These are phyloP conservation scores for Scytalopus superciliaris DNA, from an alignment of 2,113 vertebrate species.

Conservation along the genomic window DNA sequence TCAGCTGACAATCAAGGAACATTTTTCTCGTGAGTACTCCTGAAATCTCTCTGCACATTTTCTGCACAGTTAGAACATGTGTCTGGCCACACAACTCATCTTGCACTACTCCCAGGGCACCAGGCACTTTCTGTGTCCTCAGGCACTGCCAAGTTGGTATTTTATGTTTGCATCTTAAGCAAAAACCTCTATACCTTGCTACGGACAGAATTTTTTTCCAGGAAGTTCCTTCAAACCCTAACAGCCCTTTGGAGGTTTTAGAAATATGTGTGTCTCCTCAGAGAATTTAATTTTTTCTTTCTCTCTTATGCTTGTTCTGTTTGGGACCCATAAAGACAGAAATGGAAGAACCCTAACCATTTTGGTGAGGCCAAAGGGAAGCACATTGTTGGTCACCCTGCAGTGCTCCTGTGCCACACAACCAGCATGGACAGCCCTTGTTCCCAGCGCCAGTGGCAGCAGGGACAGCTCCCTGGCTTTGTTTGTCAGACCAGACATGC, in stretches of 20 bases:
- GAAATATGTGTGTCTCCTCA: neutral
- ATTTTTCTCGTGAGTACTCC: fast-evolving
- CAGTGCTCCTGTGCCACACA: too few relatives aligned
- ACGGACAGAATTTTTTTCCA: neutral
- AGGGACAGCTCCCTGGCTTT: neutral
- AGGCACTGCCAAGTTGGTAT: too few relatives aligned
- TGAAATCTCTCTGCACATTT: neutral
- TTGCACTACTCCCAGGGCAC: neutral
- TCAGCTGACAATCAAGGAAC: neutral
- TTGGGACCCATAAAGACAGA: neutral
- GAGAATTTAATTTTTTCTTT: neutral
- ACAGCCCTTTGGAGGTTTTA: fast-evolving
- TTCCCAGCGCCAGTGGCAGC: neutral
- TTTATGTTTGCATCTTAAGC: neutral
- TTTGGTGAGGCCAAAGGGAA: neutral
- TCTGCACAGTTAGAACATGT: neutral
- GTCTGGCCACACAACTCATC: neutral
- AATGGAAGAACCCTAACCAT: neutral
- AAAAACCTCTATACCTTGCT: neutral
- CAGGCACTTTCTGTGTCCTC: neutral
- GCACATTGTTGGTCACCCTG: fast-evolving
- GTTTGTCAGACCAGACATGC: neutral
- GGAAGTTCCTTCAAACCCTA: neutral
- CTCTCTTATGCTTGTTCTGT: neutral
- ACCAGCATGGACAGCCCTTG: neutral